Evolutionary conservation across 2,113 vertebrate species (phyloP), one percentile per base, ranked within the genome.

Genomic region (Zeus faber): DNA sequence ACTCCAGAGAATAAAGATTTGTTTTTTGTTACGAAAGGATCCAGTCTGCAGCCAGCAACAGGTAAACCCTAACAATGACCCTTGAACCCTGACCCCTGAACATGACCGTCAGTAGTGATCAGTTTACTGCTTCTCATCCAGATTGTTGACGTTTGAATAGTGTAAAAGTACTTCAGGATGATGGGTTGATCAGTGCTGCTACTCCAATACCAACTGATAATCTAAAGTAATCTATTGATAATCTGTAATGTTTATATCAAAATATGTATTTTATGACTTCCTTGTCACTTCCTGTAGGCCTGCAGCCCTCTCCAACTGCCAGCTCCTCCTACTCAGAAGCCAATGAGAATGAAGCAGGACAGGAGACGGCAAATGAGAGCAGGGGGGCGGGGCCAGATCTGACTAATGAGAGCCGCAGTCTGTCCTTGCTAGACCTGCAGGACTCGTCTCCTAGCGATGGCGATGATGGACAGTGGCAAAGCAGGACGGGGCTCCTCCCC

Each of bases 1-100:
- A 99, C 97, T 83, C 94, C 95, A 43, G 97, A 98, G 90, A 99
- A 99, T 93, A 98, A 98, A 90, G 96, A 99, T 79, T 89, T 98
- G 85, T 99, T 98, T 89, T 99, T 99, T 68, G 95, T 97, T 87
- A 99, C 97, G 47, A 95, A 94, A 90, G 94, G 93, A 75, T 92
- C 94, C 43, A 92, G 93, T 76, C 89, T 95, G 55, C 94, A 96
- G 88, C 93, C 93, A 0, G 63, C 82, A 1, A 79, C 82, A 77
- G 85, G 85, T 87, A 51, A 7, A 14, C 17, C 14, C 11, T 11
- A 27, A 6, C 7, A 6, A 16, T 11, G 46, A 84, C 58, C 49
- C 47, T 29, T 64, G 16, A 64, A 24, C 54, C 26, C 6, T 47
- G 10, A 10, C 10, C 18, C 50, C 21, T 7, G 13, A 24, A 21